Evolutionary conservation across 2,888 invertebrate species (phyloP), one percentile per base, ranked within the genome.

Genomic region (Melinaea marsaeus): DNA sequence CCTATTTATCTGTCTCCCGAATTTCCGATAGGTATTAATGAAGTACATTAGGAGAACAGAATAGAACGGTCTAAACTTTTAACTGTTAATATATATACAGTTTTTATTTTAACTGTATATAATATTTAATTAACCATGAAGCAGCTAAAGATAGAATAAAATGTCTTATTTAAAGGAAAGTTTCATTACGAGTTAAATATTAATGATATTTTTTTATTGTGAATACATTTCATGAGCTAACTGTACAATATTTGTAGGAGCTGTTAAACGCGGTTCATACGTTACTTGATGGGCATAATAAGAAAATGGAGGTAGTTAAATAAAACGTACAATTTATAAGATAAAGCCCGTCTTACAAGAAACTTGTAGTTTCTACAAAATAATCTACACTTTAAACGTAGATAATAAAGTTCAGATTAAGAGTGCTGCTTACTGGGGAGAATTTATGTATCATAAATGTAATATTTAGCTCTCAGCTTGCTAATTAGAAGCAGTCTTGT

Each of bases 361-460:
- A 79, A 83, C 78, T 76, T 63, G 58, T 78, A 80, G 80, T 75
- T 78, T 56, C 55, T 68, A 22, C 67, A 69, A 68, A 66, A 63
- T 55, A 79, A 74, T 78, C 64, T 75, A 66, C 63, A 74, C 83
- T 75, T 72, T 82, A 79, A 69, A 3, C 2, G 33, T 48, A 63
- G 47, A 45, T 47, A 56, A 73, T 81, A 86, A 76, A 83, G 85
- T 77, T 75, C 70, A 83, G 68, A 78, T 78, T 81, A 76, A 74
- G 66, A 63, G 68, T 70, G 68, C 73, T 75, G 75, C 72, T 76
- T 72, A 71, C 75, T 80, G 75, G 77, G 80, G 73, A 78, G 85
- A 86, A 88, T 90, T 88, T 90, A 87, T 88, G 88, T 88, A 86
- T 86, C 87, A 88, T 88, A 89, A 89, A 88, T 88, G 88, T 89